Conservation (phyloP, 2,113 vertebrate genomes). For the Anthoscopus minutus region DNA sequence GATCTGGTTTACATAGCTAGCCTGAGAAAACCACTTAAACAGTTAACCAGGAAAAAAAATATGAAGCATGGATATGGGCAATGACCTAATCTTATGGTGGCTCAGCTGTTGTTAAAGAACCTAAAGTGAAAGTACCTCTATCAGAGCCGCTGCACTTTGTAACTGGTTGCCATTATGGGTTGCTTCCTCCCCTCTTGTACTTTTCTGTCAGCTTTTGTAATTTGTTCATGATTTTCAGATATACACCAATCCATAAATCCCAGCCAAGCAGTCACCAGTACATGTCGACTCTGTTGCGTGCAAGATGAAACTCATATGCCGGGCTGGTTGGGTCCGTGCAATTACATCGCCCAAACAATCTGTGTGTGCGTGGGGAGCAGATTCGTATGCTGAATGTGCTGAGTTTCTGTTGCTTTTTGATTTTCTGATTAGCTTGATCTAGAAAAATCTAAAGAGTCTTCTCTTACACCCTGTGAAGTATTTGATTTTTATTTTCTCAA, state of each 20-base stretch:
- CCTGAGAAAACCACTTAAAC: not conserved
- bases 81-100: not conserved
- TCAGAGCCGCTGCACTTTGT: not conserved
- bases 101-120: not conserved
- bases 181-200: not conserved
- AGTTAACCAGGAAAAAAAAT: not conserved
- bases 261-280: not conserved
- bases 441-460: not conserved
- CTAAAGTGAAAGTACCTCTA: not conserved
- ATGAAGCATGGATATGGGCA: not conserved
- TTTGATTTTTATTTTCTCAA: not conserved
- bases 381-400: accelerated
- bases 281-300: not conserved
- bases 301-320: not conserved
- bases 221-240: not conserved
- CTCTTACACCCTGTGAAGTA: not conserved
- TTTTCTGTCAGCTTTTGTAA: not conserved
- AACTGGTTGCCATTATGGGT: not conserved
- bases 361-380: accelerated
- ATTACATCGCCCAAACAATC: accelerated
- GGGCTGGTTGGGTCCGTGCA: not conserved
- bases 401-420: not conserved
- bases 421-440: not conserved
- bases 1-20: not conserved
- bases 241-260: not conserved